Percentiles rank a stretch among this genome's conserved stretches.
These are phyloP conservation scores for Melanotaenia pygmaea DNA, from an alignment of 2,797 vertebrate genomes.

Conservation along the genomic window DNA sequence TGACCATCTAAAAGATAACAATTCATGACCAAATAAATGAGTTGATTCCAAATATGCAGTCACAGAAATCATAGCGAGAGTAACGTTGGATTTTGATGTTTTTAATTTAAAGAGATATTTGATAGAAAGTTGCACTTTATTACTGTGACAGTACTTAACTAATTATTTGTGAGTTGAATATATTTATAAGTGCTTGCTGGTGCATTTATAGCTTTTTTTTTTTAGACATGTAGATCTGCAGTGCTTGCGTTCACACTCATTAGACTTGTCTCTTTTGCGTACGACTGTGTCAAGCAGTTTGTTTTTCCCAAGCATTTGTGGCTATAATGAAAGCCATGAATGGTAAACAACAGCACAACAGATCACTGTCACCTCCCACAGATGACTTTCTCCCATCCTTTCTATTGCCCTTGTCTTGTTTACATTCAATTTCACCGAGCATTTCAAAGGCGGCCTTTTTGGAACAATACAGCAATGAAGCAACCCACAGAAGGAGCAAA, in stretches of 20 bases:
- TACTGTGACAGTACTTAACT: not conserved
- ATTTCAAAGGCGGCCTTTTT: conserved; percentile 35
- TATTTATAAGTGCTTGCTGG: not conserved
- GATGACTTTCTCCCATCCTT: conserved; percentile 51
- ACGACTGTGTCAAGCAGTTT: conserved; percentile 37
- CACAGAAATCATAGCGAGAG: conserved; percentile 62
- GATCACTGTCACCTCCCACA: conserved; percentile 53
- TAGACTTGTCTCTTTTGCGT: conserved; percentile 15
- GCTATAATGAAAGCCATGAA: conserved; percentile 61
- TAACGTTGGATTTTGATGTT: conserved; percentile 23
- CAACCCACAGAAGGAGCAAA: conserved; percentile 20
- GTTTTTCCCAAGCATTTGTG: conserved; percentile 50
- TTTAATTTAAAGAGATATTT: not conserved
- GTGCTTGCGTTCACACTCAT: conserved; percentile 15
- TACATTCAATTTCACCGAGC: conserved; percentile 59
- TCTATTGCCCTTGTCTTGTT: conserved; percentile 56
- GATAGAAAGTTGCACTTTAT: conserved; percentile 11
- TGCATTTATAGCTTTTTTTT: not conserved
- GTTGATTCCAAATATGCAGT: conserved; percentile 48
- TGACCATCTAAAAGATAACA: conserved; percentile 21
- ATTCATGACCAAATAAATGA: conserved; percentile 63
- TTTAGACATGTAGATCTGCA: conserved; percentile 11
- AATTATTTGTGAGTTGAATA: conserved; percentile 15
- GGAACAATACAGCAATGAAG: conserved; percentile 47
- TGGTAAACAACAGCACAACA: conserved; percentile 47